phyloP scores from a whole-genome alignment of 1,140 invertebrate species.

The Anthonomus grandis region DNA sequence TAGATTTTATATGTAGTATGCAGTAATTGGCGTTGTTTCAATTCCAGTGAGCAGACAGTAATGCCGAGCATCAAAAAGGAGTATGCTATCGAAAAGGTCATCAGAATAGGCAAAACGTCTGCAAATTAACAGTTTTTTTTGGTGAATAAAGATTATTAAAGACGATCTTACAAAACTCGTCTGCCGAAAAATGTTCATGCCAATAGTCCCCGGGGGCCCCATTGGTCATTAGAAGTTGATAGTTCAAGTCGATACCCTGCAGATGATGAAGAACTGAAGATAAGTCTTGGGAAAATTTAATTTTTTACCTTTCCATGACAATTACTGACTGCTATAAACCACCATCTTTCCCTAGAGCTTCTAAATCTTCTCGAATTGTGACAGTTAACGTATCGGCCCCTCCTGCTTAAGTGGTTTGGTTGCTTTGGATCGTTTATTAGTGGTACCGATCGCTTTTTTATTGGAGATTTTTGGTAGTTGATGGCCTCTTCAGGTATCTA shows the following conservation, averaged over 20 bases:
- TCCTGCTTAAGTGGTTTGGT: neutral
- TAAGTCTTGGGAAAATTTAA: neutral
- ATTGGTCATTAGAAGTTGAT: slow-evolving; percentile 78
- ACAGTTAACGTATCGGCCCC: slow-evolving; percentile 47
- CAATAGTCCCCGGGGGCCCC: slow-evolving; percentile 70
- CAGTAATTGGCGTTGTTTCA: slow-evolving; percentile 72
- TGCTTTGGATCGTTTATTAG: too few species aligned
- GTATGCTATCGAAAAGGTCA: slow-evolving; percentile 62
- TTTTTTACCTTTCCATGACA: slow-evolving; percentile 60
- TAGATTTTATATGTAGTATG: slow-evolving; percentile 88
- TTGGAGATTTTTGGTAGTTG: slow-evolving; percentile 3
- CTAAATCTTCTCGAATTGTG: slow-evolving; percentile 60
- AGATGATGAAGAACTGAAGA: slow-evolving; percentile 12
- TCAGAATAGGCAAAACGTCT: slow-evolving; percentile 73
- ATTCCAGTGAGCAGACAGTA: slow-evolving; percentile 64
- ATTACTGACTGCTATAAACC: slow-evolving; percentile 73
- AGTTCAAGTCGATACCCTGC: slow-evolving; percentile 66
- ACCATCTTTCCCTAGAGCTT: slow-evolving; percentile 70
- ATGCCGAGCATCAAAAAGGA: slow-evolving; percentile 61
- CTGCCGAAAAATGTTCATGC: slow-evolving; percentile 85
- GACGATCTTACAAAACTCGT: slow-evolving; percentile 81
- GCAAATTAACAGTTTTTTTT: slow-evolving; percentile 13
- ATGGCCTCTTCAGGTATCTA: slow-evolving; percentile 3
- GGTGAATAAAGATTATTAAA: neutral
- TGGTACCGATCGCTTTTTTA: slow-evolving; percentile 27